A percentile compares a stretch with the other conserved stretches of the same genome.
These are phyloP conservation scores for Biston betularia DNA, from an alignment of 2,888 invertebrate genomes.

Conservation along the genomic window DNA sequence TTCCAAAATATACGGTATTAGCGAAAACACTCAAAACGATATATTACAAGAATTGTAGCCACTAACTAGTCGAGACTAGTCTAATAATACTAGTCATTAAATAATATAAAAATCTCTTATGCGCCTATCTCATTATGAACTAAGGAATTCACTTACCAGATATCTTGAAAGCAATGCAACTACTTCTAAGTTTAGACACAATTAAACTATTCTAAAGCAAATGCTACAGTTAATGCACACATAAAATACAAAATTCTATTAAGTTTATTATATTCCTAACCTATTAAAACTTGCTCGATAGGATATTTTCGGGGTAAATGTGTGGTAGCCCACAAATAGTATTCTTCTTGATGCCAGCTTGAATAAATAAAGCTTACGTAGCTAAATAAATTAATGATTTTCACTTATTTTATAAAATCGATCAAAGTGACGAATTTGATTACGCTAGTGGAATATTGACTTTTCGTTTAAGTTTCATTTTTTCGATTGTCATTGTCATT, in stretches of 20 bases:
- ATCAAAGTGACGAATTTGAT: constrained; percentile 5
- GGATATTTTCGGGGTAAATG: constrained; percentile 63
- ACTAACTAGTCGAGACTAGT: too few relatives aligned
- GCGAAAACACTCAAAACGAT: not conserved
- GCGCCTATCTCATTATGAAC: not conserved
- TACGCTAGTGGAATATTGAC: not conserved
- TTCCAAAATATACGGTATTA: too few relatives aligned
- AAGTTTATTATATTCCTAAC: constrained; percentile 60
- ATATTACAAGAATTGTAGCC: too few relatives aligned
- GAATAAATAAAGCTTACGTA: constrained; percentile 49
- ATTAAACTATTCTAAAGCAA: constrained; percentile 2
- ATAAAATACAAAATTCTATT: constrained; percentile 21
- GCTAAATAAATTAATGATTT: constrained; percentile 20
- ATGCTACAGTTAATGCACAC: constrained; percentile 1
- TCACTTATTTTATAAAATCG: constrained; percentile 14
- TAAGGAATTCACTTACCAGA: constrained; percentile 12
- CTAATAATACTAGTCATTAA: too few relatives aligned
- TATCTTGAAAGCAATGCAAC: not conserved
- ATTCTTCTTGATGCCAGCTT: constrained; percentile 81
- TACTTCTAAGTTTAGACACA: constrained; percentile 13
- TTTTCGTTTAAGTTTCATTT: not conserved
- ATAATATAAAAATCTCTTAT: too few relatives aligned
- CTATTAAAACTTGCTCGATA: constrained; percentile 66
- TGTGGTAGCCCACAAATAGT: constrained; percentile 70
- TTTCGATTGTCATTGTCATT: too few relatives aligned